These are phyloP conservation scores for Anguilla anguilla DNA, from an alignment of 2,797 vertebrate genomes.

Conservation along the genomic window DNA sequence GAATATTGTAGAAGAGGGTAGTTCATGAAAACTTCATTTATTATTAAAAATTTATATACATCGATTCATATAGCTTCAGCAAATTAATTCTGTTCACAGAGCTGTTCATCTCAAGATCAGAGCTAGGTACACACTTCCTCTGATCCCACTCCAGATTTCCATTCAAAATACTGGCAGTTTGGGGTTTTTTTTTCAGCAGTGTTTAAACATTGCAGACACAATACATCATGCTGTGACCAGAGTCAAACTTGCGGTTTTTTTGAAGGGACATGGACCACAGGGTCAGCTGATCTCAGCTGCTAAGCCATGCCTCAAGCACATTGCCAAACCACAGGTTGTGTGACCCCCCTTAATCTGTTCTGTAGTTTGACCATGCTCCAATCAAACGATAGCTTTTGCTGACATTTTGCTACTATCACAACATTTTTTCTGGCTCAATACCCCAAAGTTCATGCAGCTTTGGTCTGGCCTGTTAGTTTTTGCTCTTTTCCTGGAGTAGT, in stretches of 20 bases:
- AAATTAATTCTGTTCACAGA: background rate
- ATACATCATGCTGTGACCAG: background rate
- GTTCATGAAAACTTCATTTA: background rate
- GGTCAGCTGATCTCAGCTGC: conserved; percentile 5
- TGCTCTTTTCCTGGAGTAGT: background rate
- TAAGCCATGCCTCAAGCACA: conserved; percentile 4
- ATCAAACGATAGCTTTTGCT: background rate
- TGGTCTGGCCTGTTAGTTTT: background rate
- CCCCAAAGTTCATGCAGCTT: background rate
- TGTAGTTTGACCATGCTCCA: background rate
- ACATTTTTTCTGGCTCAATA: background rate
- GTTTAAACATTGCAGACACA: background rate
- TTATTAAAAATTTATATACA: background rate
- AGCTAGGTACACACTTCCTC: background rate
- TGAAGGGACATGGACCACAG: background rate
- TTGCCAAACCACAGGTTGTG: conserved; percentile 4
- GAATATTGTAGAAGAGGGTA: background rate
- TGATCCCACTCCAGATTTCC: background rate
- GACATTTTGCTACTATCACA: background rate
- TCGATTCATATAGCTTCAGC: background rate
- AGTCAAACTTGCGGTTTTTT: conserved; percentile 19
- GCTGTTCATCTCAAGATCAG: background rate
- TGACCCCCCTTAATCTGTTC: background rate
- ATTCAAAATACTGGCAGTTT: background rate
- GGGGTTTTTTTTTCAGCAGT: background rate